Evolutionary conservation across 2,888 invertebrate genomes (phyloP).

Genomic region (Strigamia transsilvanica): DNA sequence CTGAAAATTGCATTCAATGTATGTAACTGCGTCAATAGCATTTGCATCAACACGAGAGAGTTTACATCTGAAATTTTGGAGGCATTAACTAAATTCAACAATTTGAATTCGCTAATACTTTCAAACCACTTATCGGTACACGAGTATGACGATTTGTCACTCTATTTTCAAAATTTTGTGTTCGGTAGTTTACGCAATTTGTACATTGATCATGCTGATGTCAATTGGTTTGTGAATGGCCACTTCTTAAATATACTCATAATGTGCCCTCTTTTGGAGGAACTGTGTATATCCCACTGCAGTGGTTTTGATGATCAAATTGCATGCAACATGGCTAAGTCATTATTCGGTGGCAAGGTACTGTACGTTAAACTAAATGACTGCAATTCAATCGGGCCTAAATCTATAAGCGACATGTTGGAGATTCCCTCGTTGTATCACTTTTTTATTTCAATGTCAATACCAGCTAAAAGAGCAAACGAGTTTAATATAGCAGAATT

Average conservation of each 20-base stretch:
- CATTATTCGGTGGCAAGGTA: background rate
- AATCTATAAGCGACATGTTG: background rate
- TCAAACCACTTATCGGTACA: background rate
- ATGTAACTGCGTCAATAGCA: background rate
- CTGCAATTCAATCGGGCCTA: conserved; percentile 1
- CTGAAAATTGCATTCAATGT: background rate
- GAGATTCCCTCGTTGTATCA: background rate
- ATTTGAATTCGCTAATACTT: background rate
- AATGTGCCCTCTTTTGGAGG: conserved; percentile 1
- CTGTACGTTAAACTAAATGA: background rate
- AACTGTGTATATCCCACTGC: background rate
- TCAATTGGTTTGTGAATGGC: background rate
- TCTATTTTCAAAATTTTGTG: conserved; percentile 13
- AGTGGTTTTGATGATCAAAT: conserved; percentile 23
- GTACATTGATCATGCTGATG: background rate
- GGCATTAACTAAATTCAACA: conserved; percentile 10
- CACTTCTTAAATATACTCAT: background rate
- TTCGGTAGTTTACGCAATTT: background rate
- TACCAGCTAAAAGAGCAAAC: background rate
- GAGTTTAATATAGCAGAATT: background rate
- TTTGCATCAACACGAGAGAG: background rate
- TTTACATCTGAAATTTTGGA: background rate
- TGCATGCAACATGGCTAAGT: background rate
- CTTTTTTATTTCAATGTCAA: conserved; percentile 28
- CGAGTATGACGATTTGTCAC: background rate